Base-by-base conservation (phyloP, 2,797 vertebrate genomes). In the Coracias cyanogaster region DNA sequence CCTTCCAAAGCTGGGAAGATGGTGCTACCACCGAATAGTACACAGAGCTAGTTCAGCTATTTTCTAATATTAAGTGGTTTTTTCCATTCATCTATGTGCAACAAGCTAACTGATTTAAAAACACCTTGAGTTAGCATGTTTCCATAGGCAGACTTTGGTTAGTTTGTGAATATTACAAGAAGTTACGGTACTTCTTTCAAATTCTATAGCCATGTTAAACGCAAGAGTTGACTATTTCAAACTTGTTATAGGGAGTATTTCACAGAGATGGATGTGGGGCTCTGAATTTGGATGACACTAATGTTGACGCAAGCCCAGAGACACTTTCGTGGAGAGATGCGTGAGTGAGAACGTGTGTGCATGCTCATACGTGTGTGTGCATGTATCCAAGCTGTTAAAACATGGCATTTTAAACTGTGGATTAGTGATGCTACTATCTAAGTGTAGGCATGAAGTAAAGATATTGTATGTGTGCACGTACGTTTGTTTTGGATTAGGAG, bases 301-400 rank as follows among this genome's bases (percentile, higher is more conserved):
- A 31, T 39, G 48, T 15, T 83, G 65, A 33, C 6, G 2, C 43
- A 72, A 88, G 49, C 57, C 51, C 35, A 54, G 82, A 69, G 24
- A 26, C 19, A 5, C 29, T 78, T 64, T 11, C 0, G 0, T 15
- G 43, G 46, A 16, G 35, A 41, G 60, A 18, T 61, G 18, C 0
- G 1, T 48, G 78, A 35, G 37, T 85, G 67, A 67, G 55, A 55
- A 17, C 52, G 35, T 41, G 61, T 74, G 10, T 77, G 37, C 31
- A 8, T 65, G 73, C n/a, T 79, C 8, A 20, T 41, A 45, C 2
- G 1, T 6, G 13, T 46, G 60, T 64, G 20, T 54, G 43, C 22
- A 9, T 24, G 41, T 51, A 25, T 28, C 76, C 58, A 76, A 31
- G 41, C 51, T 81, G 54, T 65, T 65, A 52, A 69, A 87, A n/a